Evolutionary conservation across 2,888 invertebrate species (phyloP).

Genomic region (Pegoplata infirma): DNA sequence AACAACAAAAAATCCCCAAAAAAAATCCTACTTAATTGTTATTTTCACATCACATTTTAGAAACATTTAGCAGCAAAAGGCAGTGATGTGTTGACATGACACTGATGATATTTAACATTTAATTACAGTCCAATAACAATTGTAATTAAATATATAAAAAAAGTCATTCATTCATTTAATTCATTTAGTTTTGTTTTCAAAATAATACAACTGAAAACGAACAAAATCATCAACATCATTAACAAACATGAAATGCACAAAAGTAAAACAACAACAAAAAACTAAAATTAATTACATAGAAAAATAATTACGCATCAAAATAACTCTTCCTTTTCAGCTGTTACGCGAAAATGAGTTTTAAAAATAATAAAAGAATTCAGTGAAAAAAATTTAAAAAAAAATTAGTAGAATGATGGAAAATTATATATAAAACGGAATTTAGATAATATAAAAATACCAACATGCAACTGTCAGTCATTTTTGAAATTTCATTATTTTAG

Average conservation of each 20-base stretch:
- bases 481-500: too few relatives aligned
- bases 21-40: too few relatives aligned
- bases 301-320: slow-evolving; percentile 38
- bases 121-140: slow-evolving; percentile 43
- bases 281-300: slow-evolving; percentile 21
- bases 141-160: slow-evolving; percentile 53
- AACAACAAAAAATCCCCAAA: neutral
- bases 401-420: too few relatives aligned
- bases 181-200: slow-evolving; percentile 21
- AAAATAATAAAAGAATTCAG: too few relatives aligned
- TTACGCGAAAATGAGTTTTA: too few relatives aligned
- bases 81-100: slow-evolving; percentile 55
- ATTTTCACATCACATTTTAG: too few relatives aligned
- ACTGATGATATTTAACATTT: slow-evolving; percentile 59
- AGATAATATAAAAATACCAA: too few relatives aligned
- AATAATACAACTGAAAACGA: slow-evolving; percentile 1
- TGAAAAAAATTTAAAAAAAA: too few relatives aligned
- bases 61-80: neutral
- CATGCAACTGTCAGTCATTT: too few relatives aligned
- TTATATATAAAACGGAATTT: too few relatives aligned
- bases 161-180: slow-evolving; percentile 33
- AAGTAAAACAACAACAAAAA: too few relatives aligned
- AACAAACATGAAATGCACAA: neutral
- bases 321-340: slow-evolving; percentile 33
- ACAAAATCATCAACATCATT: slow-evolving; percentile 12